Base-by-base conservation (phyloP, 2,113 vertebrate genomes). In the Python bivittatus region DNA sequence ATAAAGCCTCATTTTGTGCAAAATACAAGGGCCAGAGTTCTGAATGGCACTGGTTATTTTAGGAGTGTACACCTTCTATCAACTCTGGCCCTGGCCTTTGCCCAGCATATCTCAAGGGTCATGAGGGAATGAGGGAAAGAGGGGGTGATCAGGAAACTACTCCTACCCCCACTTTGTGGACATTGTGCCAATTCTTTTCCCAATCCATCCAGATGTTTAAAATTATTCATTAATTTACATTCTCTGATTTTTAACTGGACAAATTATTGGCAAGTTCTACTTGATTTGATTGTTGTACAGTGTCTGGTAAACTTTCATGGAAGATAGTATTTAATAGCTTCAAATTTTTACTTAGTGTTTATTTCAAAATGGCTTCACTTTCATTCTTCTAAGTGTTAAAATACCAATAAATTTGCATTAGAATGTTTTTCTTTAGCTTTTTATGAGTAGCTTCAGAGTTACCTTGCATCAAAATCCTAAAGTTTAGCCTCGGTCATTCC, bases 331-430 rank as follows among this genome's bases (percentile, higher is more conserved):
- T 53, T 27, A 79, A 42, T 79, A 58, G 20, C 6, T 58, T 58
- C 57, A 22, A 42, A 38, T 42, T 52, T 25, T 12, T 86, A 52
- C 8, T 86, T 86, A 53, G 64, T 79, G 38, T 42, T 88, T 58
- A 56, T 84, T 91, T 91, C 48, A n/a, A 84, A 91, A 58, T 7
- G 3, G 53, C 25, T 84, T 57, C 6, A 0, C 44, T 42, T 64
- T 54, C 12, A 86, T 52, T 91, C 84, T 72, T 68, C 91, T 42
- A 57, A 68, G 33, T 72, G 61, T 79, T 92, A 72, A 88, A 83
- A 92, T 56, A 72, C 33, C 10, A 61, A 53, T 10, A 52, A 10
- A 29, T 53, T 29, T 72, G 5, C 29, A 83, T 52, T 83, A 84
- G 27, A 27, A 52, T 44, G 33, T 88, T 48, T 33, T 57, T 88